Base-by-base conservation (phyloP, 2,113 vertebrate species). In the Nematolebias whitei region DNA sequence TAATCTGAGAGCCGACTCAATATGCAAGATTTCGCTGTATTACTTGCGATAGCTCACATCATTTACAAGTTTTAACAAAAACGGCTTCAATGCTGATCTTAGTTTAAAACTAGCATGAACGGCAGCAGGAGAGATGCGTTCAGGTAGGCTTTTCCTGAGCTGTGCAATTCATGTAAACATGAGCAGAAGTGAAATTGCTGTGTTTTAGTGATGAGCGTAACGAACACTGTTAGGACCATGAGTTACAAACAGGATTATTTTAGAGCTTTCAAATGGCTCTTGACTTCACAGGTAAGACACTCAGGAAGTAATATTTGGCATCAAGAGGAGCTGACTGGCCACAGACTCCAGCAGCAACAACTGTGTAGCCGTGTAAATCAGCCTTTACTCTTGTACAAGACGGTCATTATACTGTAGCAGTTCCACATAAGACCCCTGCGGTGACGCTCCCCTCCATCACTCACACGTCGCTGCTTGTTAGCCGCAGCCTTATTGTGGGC, bases 201-300 rank as follows among this genome's bases (percentile, higher is more conserved):
- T 39, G 50, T 52, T 67, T 58, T 62, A n/a, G n/a, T n/a, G n/a
- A n/a, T n/a, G n/a, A n/a, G n/a, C n/a, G n/a, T n/a, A n/a, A n/a
- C 40, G 22, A 48, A 35, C 44, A 56, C 55, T 48, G 54, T 35
- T 20, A 10, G 23, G 70, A 79, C 72, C 75, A 58, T 65, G 62
- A 65, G 35, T 54, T 15, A 44, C 48, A 26, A 32, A 68, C n/a
- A 10, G n/a, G 55, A 62, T 32, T 56, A 41, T 71, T 67, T 77
- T 65, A 68, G 40, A 78, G 22, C 59, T 75, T 55, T 4, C 12
- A 38, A 41, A 77, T 29, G 55, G 7, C 39, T 62, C 49, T 19
- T 78, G 80, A 83, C 66, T 49, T 60, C 51, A 47, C 63, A 79
- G 79, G 73, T 60, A 54, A 83, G 57, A 48, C 52, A 18, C 26